Evolutionary conservation across 2,113 vertebrate genomes (phyloP), one percentile per base, ranked within the genome.

Genomic region (Periophthalmodon schlosseri): DNA sequence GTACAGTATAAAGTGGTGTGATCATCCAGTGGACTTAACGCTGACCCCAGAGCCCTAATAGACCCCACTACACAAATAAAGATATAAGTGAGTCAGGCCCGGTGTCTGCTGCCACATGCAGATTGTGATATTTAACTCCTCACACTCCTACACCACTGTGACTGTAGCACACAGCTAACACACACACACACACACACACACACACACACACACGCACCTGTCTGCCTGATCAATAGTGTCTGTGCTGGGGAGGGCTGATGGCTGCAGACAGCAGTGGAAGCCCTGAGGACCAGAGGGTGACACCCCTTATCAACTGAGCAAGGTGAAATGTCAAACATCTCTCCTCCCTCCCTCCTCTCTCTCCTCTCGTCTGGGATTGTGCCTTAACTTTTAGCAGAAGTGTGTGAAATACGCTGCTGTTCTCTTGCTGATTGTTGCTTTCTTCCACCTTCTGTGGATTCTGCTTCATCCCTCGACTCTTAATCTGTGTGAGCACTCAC

Each of bases 271-370:
- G 84, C 88, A 91, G 87, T 89, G 80, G 86, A 90, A 91, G 89
- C 89, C 90, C 87, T 52, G 77, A 88, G 89, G 89, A 91, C 85
- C 85, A 77, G 86, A 83, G 87, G 87, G 89, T 91, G 91, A 91
- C 89, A 92, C 87, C 87, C 84, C 89, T 92, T 88, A 92, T 93
- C 91, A 92, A 89, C 84, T 90, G 82, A 89, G 87, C 87, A 91
- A 89, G 89, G 90, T 92, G 90, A 92, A 92, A 88, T 89, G 88
- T 91, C 89, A 92, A 91, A 91, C 88, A 91, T 78, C 67, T 75
- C 69, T 24, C 24, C 67, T 68, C 72, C 18, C 70, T 78, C 69
- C 46, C 2, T 21, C 7, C 20, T 24, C 70, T 56, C 64, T 56
- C 34, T 68, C 70, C 67, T 77, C 76, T 34, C 12, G 72, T 69